Conservation (phyloP, 2,797 vertebrate genomes). For the Lepilemur ruficaudatus region DNA sequence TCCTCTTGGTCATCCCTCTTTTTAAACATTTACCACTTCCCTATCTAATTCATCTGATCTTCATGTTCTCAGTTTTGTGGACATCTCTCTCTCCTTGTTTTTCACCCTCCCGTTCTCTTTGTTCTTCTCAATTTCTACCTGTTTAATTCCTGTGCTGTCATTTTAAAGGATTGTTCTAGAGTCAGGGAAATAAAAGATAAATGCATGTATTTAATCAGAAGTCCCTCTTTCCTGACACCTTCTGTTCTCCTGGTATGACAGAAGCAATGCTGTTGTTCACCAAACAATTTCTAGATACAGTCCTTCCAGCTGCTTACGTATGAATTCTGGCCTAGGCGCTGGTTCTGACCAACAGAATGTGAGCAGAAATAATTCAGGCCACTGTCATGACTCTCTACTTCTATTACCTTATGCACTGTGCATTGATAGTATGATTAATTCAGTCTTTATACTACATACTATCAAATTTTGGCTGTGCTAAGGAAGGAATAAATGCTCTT, state of each 20-base stretch:
- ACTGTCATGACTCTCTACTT: background rate
- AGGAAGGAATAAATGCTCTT: background rate
- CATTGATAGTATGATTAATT: background rate
- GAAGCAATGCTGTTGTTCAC: background rate
- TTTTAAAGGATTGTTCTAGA: background rate
- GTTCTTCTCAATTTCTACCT: background rate
- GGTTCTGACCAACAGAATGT: background rate
- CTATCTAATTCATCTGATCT: background rate
- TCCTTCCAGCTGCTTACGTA: background rate
- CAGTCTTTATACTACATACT: background rate
- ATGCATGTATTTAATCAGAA: background rate
- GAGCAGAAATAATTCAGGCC: background rate
- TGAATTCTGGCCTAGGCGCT: background rate
- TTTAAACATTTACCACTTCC: background rate
- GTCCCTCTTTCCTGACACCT: background rate
- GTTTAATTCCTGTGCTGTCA: background rate
- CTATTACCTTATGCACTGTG: background rate
- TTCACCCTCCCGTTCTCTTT: background rate
- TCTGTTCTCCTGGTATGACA: background rate
- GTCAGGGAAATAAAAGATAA: background rate
- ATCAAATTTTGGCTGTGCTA: background rate
- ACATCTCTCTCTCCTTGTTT: background rate
- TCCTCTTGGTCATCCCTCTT: background rate
- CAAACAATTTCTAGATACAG: background rate
- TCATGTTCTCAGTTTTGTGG: background rate